A percentile compares a stretch with the other conserved stretches of the same genome.
phyloP scores from a whole-genome alignment of 2,888 invertebrate species.

The Drosophila dives region DNA sequence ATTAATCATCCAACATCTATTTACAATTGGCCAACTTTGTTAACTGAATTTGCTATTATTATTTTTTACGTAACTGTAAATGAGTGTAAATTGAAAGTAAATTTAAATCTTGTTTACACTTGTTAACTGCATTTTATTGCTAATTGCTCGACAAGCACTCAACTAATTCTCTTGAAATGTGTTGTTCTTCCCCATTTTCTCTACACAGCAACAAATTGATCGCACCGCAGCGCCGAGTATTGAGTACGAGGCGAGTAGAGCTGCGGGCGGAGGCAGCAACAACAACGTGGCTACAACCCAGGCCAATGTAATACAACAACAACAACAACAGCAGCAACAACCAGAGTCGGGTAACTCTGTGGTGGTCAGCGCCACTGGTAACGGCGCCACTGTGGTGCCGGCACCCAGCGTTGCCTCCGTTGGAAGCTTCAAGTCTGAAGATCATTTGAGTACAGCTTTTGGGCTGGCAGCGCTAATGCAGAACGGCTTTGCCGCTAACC shows the following conservation, averaged over 20 bases:
- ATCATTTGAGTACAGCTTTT: conserved; percentile 90
- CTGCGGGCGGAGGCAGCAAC: conserved; percentile 63
- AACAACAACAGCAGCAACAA: conserved; percentile 67
- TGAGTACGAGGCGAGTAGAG: conserved; percentile 83
- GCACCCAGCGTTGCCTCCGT: conserved; percentile 68
- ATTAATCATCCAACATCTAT: neutral
- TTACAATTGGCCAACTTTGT: neutral
- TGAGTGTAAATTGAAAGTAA: neutral
- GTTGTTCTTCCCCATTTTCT: neutral
- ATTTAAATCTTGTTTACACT: neutral
- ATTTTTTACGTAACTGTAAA: neutral
- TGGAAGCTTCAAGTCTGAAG: conserved; percentile 88
- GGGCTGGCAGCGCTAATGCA: conserved; percentile 91
- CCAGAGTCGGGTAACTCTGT: conserved; percentile 72
- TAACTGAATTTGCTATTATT: neutral
- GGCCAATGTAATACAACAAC: conserved; percentile 73
- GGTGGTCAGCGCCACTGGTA: conserved; percentile 75
- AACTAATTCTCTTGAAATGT: neutral
- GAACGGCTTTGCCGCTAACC: conserved; percentile 85
- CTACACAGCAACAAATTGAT: conserved; percentile 82
- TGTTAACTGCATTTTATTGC: neutral
- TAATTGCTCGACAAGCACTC: neutral
- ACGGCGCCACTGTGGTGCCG: conserved; percentile 71
- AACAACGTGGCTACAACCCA: conserved; percentile 70
- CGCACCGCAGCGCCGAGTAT: conserved; percentile 84